Base-by-base conservation (phyloP, 92 coral and sea anemone genomes). In the Muricea muricata region DNA sequence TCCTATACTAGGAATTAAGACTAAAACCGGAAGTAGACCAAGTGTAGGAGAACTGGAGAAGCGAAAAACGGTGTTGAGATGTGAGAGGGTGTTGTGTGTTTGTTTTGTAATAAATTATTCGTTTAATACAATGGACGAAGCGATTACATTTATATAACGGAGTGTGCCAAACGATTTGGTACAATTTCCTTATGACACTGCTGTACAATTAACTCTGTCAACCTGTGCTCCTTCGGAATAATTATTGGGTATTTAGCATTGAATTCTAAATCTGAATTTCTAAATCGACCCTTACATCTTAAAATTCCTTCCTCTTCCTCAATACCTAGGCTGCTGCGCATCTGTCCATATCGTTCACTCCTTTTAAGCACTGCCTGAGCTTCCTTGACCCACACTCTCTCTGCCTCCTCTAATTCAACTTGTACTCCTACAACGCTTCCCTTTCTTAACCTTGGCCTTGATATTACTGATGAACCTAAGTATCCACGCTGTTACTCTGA, bases 281-380 rank as follows among this genome's bases (percentile, higher is more conserved):
- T 84, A 50, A 89, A 0, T 60, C 92, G 71, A 37, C 90, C 87
- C 31, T 35, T 52, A 63, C 92, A 89, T 80, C 87, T 61, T 12
- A 80, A 17, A 12, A 85, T 28, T 15, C 87, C 89, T 1, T 84
- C 88, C 11, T 14, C 46, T 34, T 84, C 88, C 9, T 54, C 80
- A 25, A 88, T n/a, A 3, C 87, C 87, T 5, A 88, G 70, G 18
- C 66, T 56, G 13, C 39, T 84, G 18, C 21, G 12, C 3, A 85
- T 46, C 31, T 80, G 84, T n/a, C 45, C 55, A 74, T 40, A 89
- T 18, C 80, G 85, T 1, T 10, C 61, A 9, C 75, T 46, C 14
- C 52, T 5, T 57, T 40, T 73, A 37, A 88, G 20, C 24, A 30
- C 83, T 18, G 61, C 46, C 54, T 88, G 80, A 45, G 37, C 55